Evolutionary conservation across 2,113 vertebrate genomes (phyloP).

Genomic region (Delphinapterus leucas): DNA sequence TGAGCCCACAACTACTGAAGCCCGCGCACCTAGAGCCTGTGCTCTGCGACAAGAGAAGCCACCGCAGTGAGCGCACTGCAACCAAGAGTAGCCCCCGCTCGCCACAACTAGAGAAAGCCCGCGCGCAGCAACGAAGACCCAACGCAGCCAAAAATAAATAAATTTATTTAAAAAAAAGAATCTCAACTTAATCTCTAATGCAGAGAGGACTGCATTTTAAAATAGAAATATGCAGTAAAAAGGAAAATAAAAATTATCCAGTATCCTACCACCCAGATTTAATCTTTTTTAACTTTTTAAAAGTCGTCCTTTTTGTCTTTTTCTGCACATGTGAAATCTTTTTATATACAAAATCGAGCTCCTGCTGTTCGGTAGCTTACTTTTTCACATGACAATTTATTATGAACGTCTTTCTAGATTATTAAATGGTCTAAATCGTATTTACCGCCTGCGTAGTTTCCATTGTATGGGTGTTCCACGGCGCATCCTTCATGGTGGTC

Average conservation of each 20-base stretch:
- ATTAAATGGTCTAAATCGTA: too few relatives aligned
- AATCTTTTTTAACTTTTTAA: neutral
- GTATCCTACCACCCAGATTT: neutral
- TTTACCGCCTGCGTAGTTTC: rapidly evolving
- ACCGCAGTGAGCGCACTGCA: too few relatives aligned
- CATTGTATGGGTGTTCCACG: too few relatives aligned
- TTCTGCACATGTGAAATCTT: neutral
- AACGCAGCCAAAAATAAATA: too few relatives aligned
- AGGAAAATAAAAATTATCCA: neutral
- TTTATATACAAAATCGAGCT: neutral
- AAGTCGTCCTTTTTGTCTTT: neutral
- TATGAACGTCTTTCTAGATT: neutral
- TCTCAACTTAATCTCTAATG: neutral
- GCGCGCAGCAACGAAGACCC: too few relatives aligned
- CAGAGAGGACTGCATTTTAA: neutral
- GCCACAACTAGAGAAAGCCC: too few relatives aligned
- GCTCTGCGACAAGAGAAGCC: too few relatives aligned
- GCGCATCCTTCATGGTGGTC: rapidly evolving
- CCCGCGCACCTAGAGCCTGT: too few relatives aligned
- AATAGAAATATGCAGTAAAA: neutral
- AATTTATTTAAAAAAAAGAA: too few relatives aligned
- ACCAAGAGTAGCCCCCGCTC: too few relatives aligned
- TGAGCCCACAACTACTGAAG: too few relatives aligned
- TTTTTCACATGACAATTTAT: neutral
- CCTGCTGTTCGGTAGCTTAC: neutral